Evolutionary conservation across 2,113 vertebrate genomes (phyloP), one percentile per base, ranked within the genome.

Genomic region (Nibea coibor): DNA sequence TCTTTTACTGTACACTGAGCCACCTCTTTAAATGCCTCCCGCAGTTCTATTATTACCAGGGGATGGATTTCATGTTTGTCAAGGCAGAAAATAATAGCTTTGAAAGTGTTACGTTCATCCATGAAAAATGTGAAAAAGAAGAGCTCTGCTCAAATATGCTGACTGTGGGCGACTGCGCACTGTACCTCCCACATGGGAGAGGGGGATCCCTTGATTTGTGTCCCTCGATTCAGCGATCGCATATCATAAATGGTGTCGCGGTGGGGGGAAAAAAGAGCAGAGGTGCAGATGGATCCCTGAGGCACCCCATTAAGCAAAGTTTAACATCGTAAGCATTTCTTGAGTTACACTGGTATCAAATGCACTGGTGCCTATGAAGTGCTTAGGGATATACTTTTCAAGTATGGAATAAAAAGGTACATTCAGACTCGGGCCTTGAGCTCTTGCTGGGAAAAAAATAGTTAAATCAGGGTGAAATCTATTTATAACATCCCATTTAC

Each of bases 241-340:
- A 81, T 90, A 78, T 90, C 86, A 87, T 54, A 64, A 78, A 66
- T 75, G 85, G 78, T 81, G 80, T 82, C 14, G 9, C 2, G 8
- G 43, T 19, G 45, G 19, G 35, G 8, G 47, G 20, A 20, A 42
- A 89, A 81, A 73, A 74, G 48, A 75, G 77, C 51, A 43, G 88
- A 68, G 80, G 75, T 71, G 63, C 74, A 83, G 87, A 89, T 78
- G 59, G 77, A 89, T 80, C 91, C 93, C 91, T 77, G 90, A 87
- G 92, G 93, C 91, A 76, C 83, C n/a, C 87, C 90, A 91, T 89
- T 89, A 89, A 90, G 80, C 82, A 86, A 87, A 80, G 81, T 87
- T 91, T 82, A 83, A 87, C 85, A 79, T 75, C 14, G 82, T 88
- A 83, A 82, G 87, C 84, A 85, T 89, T 88, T 80, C 89, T 91